A percentile compares a stretch with the other conserved stretches of the same genome.
phyloP scores from a whole-genome alignment of 2,113 vertebrate species.

The Misgurnus anguillicaudatus region DNA sequence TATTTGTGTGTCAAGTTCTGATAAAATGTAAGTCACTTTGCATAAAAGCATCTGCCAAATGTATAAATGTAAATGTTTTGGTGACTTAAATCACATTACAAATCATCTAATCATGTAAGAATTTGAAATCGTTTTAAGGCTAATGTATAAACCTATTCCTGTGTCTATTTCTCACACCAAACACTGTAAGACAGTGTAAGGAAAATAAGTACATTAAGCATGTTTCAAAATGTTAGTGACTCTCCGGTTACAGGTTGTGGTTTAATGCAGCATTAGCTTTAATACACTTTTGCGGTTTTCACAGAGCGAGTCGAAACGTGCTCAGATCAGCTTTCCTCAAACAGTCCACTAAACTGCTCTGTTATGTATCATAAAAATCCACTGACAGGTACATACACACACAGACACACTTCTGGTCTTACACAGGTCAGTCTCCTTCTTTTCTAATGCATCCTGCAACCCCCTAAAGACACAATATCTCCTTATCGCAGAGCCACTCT shows the following conservation, averaged over 20 bases:
- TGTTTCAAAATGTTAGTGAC: slow-evolving; percentile 4
- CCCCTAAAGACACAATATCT: slow-evolving; percentile 83
- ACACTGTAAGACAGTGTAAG: background rate
- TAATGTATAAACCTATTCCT: background rate
- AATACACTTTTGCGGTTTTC: slow-evolving; percentile 46
- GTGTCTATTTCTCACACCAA: background rate
- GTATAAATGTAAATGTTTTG: too few species aligned
- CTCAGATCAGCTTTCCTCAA: slow-evolving; percentile 55
- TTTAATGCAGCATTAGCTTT: slow-evolving; percentile 51
- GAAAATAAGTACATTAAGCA: background rate
- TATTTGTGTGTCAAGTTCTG: too few species aligned
- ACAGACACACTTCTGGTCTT: slow-evolving; percentile 57
- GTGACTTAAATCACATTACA: too few species aligned
- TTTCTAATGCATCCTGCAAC: slow-evolving; percentile 67
- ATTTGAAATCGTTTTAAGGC: too few species aligned
- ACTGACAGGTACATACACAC: slow-evolving; percentile 39
- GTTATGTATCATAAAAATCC: slow-evolving; percentile 41
- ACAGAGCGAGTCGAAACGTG: slow-evolving; percentile 51
- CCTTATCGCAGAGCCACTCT: slow-evolving; percentile 79
- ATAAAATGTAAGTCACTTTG: too few species aligned
- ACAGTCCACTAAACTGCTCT: slow-evolving; percentile 51
- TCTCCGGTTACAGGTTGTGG: slow-evolving; percentile 35
- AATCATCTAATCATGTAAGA: too few species aligned
- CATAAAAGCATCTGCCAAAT: too few species aligned
- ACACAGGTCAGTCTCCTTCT: slow-evolving; percentile 60